Percentiles rank a stretch among this genome's conserved stretches.
These are phyloP conservation scores for Baronia brevicornis DNA, from an alignment of 2,888 invertebrate genomes.

Conservation along the genomic window DNA sequence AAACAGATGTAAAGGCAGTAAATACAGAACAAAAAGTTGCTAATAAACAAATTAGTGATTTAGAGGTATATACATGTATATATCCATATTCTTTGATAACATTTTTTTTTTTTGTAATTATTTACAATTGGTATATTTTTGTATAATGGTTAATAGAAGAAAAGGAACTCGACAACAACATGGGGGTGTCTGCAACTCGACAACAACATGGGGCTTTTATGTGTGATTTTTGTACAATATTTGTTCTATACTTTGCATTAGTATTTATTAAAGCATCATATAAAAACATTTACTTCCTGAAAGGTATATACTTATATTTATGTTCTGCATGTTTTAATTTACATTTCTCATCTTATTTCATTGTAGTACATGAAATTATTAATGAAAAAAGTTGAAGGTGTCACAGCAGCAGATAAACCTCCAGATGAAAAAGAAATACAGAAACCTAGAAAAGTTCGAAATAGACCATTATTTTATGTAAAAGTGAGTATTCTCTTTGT, in stretches of 20 bases:
- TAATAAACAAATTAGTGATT: slow-evolving; percentile 83
- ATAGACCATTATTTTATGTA: slow-evolving; percentile 56
- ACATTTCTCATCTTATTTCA: slow-evolving; percentile 6
- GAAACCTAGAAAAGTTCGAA: slow-evolving; percentile 55
- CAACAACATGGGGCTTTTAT: too few species aligned
- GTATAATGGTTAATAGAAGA: too few species aligned
- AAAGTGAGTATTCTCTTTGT: slow-evolving; percentile 51
- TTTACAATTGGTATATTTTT: too few species aligned
- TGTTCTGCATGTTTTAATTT: not conserved
- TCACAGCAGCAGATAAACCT: slow-evolving; percentile 22
- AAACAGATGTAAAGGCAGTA: slow-evolving; percentile 15
- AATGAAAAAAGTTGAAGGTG: slow-evolving; percentile 66
- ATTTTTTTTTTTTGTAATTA: too few species aligned
- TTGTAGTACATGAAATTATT: slow-evolving; percentile 83
- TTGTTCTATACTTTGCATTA: too few species aligned
- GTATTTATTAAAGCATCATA: too few species aligned
- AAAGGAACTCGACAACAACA: too few species aligned
- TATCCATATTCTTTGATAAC: too few species aligned
- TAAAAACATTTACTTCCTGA: slow-evolving; percentile 4
- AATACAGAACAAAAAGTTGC: slow-evolving; percentile 76
- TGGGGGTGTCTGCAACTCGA: too few species aligned
- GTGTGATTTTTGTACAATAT: too few species aligned
- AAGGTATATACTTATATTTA: slow-evolving; percentile 4
- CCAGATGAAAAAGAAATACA: slow-evolving; percentile 36
- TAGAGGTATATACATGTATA: slow-evolving; percentile 71